phyloP scores from a whole-genome alignment of 2,113 vertebrate genomes.

The Antechinus stuartii region DNA sequence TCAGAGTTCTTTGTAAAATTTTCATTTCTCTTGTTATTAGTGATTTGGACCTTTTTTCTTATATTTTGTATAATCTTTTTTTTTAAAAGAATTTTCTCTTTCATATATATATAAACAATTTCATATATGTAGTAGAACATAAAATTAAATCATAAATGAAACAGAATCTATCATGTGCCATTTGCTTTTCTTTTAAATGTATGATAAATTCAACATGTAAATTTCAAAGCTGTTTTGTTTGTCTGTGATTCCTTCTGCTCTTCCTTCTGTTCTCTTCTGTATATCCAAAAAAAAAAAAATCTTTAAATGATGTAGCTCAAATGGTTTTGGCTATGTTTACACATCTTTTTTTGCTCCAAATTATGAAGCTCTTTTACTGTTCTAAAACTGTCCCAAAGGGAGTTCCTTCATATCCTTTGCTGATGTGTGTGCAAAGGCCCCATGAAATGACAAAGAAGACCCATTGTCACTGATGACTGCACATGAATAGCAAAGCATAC shows the following conservation, averaged over 20 bases:
- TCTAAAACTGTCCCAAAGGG: background rate
- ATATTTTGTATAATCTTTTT: background rate
- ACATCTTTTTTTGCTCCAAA: background rate
- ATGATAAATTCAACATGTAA: background rate
- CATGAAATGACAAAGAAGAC: background rate
- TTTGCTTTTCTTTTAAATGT: background rate
- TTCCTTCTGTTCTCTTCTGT: background rate
- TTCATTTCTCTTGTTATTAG: background rate
- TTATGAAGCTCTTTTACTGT: background rate
- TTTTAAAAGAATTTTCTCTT: background rate
- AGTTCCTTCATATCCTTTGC: background rate
- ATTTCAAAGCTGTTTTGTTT: background rate
- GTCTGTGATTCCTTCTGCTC: constrained; percentile 5
- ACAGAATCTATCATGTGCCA: background rate
- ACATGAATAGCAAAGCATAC: background rate
- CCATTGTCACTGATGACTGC: background rate
- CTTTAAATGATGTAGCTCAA: background rate
- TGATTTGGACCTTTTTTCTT: background rate
- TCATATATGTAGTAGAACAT: background rate
- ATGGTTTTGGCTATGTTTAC: background rate
- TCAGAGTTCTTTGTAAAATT: background rate
- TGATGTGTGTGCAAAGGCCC: background rate
- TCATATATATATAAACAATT: background rate
- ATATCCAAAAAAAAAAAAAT: background rate
- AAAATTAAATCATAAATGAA: background rate